Evolutionary conservation across 1,140 invertebrate genomes (phyloP), one percentile per base, ranked within the genome.

Genomic region (Neuroterus valhalla): DNA sequence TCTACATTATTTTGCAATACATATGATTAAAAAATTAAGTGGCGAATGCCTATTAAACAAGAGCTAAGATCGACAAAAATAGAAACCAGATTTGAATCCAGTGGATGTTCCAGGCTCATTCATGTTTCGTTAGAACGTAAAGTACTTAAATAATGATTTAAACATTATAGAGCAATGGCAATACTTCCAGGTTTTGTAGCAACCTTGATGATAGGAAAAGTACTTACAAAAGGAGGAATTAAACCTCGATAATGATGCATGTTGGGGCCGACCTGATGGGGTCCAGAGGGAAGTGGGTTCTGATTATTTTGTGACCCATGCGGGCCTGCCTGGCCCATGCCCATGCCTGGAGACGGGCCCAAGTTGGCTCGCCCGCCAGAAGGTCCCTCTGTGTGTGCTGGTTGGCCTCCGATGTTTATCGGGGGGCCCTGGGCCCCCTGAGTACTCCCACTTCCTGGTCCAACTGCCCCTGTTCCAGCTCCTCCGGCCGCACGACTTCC

Each of bases 201-300:
- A n/a, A n/a, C n/a, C 74, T 70, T 68, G 74, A 44, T 78, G 76
- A 74, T 19, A 44, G 52, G 44, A 55, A 21, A 23, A 76, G 31
- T 84, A 91, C 92, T 86, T 87, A 94, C 93, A 90, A 95, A 95
- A 80, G 93, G 92, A 83, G 95, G 94, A 90, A 96, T 93, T 83
- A 96, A 93, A 77, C 93, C 92, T 85, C 94, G 91, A 86, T 93
- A 95, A 75, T 94, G 93, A 74, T 90, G 87, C 77, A 90, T 50
- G 69, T 86, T 89, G 67, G 85, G 82, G 73, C 84, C 84, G 55
- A 84, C 78, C 76, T 85, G 90, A 85, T 88, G 85, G 89, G 91
- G 72, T 88, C 90, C 84, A 90, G 90, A 70, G 89, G 86, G 81
- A 75, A 84, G 74, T 26, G 81, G 72, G 66, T 77, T 82, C 80